Evolutionary conservation across 2,113 vertebrate species (phyloP).

Genomic region (Chlorocebus sabaeus): DNA sequence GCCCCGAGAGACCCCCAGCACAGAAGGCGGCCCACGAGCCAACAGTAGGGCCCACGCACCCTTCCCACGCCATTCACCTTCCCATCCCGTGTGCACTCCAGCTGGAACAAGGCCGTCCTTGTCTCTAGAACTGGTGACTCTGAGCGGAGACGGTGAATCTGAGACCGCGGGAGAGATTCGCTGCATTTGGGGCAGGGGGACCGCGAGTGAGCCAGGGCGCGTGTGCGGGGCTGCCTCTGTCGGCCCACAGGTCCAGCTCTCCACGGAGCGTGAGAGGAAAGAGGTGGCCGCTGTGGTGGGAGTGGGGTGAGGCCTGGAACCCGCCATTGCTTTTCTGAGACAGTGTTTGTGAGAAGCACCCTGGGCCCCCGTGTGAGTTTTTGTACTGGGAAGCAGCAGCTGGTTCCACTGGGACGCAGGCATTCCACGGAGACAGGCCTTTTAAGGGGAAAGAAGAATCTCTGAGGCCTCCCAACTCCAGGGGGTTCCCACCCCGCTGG

Average conservation of each 20-base stretch:
- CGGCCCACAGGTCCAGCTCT: too few species aligned
- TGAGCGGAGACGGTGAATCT: accelerated
- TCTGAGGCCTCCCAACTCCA: not conserved
- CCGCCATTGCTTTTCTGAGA: not conserved
- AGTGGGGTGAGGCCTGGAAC: not conserved
- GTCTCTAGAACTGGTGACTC: not conserved
- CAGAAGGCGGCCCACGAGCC: not conserved
- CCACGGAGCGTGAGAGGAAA: accelerated
- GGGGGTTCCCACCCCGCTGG: accelerated
- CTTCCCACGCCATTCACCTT: accelerated
- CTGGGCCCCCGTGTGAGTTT: not conserved
- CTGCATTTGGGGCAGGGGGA: not conserved
- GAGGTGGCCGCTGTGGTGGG: accelerated
- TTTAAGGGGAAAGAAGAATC: not conserved
- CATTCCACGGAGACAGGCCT: not conserved
- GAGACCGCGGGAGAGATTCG: accelerated
- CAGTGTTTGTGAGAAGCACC: not conserved
- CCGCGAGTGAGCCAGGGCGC: not conserved
- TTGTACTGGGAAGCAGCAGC: not conserved
- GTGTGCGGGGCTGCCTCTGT: too few species aligned
- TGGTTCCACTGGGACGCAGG: not conserved
- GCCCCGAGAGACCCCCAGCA: accelerated
- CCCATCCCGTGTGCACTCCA: accelerated
- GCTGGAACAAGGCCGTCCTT: not conserved
- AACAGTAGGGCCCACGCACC: accelerated